Evolutionary conservation across 2,113 vertebrate genomes (phyloP).

Genomic region (Python bivittatus): DNA sequence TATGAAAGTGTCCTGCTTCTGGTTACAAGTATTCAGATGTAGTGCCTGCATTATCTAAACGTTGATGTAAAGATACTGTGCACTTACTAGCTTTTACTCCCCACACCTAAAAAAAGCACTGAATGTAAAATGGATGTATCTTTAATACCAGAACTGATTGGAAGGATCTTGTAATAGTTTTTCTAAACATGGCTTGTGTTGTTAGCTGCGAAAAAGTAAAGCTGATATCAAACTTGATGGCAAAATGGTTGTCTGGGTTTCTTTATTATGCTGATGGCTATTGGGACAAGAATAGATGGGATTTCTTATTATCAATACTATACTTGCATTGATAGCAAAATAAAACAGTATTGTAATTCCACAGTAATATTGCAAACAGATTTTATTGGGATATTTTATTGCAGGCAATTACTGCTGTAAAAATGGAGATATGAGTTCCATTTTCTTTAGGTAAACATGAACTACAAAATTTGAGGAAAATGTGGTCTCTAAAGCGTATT

Average conservation of each 20-base stretch:
- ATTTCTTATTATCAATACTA: neutral
- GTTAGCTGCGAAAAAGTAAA: neutral
- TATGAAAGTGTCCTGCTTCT: neutral
- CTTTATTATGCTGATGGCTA: neutral
- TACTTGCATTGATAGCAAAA: neutral
- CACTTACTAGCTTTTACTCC: neutral
- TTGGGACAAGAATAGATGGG: neutral
- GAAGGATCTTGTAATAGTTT: neutral
- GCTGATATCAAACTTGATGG: neutral
- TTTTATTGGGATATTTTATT: too few species aligned
- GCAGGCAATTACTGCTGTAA: neutral
- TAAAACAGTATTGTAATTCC: neutral
- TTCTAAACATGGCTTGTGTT: neutral
- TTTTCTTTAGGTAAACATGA: neutral
- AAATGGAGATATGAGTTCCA: neutral
- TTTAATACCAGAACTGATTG: neutral
- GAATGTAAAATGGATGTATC: neutral
- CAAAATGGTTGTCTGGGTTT: neutral
- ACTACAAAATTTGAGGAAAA: neutral
- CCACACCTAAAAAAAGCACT: neutral
- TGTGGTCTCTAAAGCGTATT: neutral
- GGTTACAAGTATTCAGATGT: neutral
- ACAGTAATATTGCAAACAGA: neutral
- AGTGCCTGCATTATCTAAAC: neutral
- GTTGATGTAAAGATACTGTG: conserved; percentile 5